These are phyloP conservation scores for Tangara arthus DNA, from an alignment of 2,797 vertebrate species.

Conservation along the genomic window DNA sequence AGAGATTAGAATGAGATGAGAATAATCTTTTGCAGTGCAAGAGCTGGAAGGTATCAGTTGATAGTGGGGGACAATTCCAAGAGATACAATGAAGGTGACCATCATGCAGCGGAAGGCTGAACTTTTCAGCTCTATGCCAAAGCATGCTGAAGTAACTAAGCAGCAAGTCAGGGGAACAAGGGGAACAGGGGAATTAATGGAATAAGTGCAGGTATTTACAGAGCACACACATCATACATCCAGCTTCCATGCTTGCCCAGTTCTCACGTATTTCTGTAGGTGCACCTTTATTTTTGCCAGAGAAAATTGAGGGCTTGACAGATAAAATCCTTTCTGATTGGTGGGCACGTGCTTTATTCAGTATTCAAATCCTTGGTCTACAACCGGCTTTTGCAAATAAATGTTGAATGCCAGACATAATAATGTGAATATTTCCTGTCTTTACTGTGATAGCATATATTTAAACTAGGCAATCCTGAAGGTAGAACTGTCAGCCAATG, in stretches of 20 bases:
- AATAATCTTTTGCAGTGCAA: neutral
- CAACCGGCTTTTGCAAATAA: neutral
- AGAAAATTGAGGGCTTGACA: neutral
- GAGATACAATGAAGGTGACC: neutral
- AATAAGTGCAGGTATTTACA: neutral
- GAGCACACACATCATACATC: neutral
- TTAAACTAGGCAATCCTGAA: neutral
- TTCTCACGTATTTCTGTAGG: neutral
- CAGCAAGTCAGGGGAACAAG: neutral
- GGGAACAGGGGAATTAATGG: neutral
- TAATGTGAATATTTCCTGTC: neutral
- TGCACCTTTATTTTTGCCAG: neutral
- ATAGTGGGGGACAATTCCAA: neutral
- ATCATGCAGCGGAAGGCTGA: neutral
- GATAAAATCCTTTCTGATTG: neutral
- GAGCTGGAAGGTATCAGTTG: neutral
- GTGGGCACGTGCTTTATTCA: neutral
- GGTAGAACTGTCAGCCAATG: neutral
- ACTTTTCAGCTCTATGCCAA: neutral
- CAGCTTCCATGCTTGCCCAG: neutral
- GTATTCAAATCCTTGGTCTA: neutral
- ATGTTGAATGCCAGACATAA: neutral
- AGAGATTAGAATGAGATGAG: neutral
- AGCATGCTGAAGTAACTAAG: neutral
- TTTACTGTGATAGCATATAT: neutral